Evolutionary conservation across 2,888 invertebrate genomes (phyloP), one percentile per base, ranked within the genome.

Genomic region (Sinelater perroti): DNA sequence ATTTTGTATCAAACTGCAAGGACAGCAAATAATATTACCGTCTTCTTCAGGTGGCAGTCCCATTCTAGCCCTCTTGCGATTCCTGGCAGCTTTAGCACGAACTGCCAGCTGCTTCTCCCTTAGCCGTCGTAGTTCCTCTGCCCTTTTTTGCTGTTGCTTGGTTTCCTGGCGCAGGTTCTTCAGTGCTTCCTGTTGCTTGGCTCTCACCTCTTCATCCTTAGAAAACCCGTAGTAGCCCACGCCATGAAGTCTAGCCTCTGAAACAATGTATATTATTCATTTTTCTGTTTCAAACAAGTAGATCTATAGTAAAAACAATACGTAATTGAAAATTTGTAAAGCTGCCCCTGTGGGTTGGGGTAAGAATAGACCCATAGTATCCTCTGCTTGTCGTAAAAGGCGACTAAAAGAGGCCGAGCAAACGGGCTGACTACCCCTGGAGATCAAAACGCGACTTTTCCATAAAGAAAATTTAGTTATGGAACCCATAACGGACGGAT

Each of bases 191-290:
- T 95, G 91, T 77, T 97, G 95, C 67, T 87, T 85, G 1, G 82
- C 80, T 65, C 97, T 86, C 69, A 88, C 85, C 1, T 83, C 82
- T 67, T 94, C 93, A 68, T 96, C 91, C 35, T 89, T 90, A 8
- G 95, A 93, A 77, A 97, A 96, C 14, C 89, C 86, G 78, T 89
- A 97, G 79, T 93, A 97, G 3, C 93, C 93, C 11, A 94, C 94
- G 71, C 97, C 97, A 73, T 97, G 96, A 7, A 88, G 85, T 60
- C 97, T 84, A 0, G 95, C 93, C 86, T 97, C 97, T 88, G 77
- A 21, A 2, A 1, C n/a, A 17, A 45, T 52, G 13, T 56, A 60
- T 10, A 24, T n/a, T n/a, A n/a, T n/a, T n/a, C n/a, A n/a, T n/a
- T n/a, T n/a, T n/a, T n/a, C n/a, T n/a, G n/a, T n/a, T n/a, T n/a